Conservation (phyloP, 2,797 vertebrate genomes). For the Threskiornis aethiopicus region DNA sequence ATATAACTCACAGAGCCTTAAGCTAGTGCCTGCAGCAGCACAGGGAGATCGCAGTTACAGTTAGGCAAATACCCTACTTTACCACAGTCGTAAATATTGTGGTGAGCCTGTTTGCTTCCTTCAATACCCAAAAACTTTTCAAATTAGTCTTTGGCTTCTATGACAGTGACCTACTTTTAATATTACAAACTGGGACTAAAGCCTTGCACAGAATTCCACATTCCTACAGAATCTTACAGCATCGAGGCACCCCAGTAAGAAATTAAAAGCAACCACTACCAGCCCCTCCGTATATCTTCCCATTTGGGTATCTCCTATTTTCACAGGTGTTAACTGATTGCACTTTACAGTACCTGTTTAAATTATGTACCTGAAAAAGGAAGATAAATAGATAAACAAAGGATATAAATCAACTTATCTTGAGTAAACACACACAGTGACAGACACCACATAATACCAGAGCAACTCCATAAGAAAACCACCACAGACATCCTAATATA, state of each 20-base stretch:
- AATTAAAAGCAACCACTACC: background rate
- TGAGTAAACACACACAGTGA: background rate
- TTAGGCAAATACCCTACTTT: background rate
- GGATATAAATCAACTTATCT: background rate
- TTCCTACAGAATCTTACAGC: background rate
- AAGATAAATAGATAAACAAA: background rate
- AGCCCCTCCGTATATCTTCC: background rate
- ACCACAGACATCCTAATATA: background rate
- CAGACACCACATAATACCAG: background rate
- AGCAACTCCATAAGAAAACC: background rate
- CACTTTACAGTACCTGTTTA: background rate
- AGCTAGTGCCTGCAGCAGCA: background rate
- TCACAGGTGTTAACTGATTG: background rate
- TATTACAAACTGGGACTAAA: background rate
- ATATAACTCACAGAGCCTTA: background rate
- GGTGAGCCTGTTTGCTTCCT: background rate
- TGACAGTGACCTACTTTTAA: background rate
- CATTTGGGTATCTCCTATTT: background rate
- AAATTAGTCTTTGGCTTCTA: background rate
- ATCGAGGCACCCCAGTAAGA: background rate
- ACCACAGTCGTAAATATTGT: background rate
- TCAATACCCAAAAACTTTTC: background rate
- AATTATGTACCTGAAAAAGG: background rate
- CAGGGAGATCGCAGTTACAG: background rate
- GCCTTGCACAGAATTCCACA: background rate